Evolutionary conservation across 2,113 vertebrate genomes (phyloP).

Genomic region (Ciconia maguari): DNA sequence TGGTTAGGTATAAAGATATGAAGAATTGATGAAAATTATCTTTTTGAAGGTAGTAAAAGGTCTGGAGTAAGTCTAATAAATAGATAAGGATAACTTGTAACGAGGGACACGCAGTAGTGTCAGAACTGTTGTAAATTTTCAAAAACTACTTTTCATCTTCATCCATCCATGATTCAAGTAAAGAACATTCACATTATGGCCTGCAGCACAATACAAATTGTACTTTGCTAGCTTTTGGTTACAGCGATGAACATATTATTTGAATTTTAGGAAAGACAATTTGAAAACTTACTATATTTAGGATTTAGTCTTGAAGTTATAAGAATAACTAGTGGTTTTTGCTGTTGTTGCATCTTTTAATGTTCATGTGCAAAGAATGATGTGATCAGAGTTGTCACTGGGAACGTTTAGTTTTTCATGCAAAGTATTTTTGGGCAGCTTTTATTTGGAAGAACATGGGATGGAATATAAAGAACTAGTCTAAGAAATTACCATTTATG

Average conservation of each 20-base stretch:
- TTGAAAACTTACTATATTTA: conserved; percentile 11
- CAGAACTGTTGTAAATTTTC: conserved; percentile 20
- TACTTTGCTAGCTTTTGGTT: conserved; percentile 16
- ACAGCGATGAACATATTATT: conserved; percentile 3
- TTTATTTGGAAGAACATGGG: neutral
- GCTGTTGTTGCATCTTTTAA: conserved; percentile 34
- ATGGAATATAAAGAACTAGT: neutral
- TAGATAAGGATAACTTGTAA: neutral
- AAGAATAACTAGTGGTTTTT: neutral
- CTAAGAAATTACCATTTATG: neutral
- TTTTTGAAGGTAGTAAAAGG: conserved; percentile 3
- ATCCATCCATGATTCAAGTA: conserved; percentile 33
- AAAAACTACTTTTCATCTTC: conserved; percentile 50
- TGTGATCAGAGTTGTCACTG: conserved; percentile 19
- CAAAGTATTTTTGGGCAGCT: conserved; percentile 16
- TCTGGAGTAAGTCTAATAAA: conserved; percentile 10
- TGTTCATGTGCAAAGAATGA: neutral
- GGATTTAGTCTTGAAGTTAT: neutral
- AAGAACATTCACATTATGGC: conserved; percentile 12
- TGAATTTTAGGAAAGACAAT: neutral
- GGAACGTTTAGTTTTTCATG: conserved; percentile 41
- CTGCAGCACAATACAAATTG: conserved; percentile 47
- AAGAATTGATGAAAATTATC: conserved; percentile 9
- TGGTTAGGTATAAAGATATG: neutral
- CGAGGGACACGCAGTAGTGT: neutral